These are phyloP conservation scores for Haliaeetus leucogaster DNA, from an alignment of 2,113 vertebrate genomes.

Conservation along the genomic window DNA sequence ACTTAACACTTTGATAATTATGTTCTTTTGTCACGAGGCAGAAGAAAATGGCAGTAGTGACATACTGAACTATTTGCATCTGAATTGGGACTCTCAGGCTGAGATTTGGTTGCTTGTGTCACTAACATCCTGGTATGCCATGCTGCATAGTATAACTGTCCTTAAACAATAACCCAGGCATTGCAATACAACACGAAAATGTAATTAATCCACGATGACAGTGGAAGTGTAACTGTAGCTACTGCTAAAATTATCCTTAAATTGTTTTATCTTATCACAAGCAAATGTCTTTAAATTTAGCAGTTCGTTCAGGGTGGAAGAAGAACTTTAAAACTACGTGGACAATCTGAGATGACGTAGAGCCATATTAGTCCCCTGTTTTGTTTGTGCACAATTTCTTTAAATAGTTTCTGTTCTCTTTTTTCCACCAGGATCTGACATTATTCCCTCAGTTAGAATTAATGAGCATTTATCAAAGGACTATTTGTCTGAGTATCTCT, in stretches of 20 bases:
- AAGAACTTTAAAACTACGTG: neutral
- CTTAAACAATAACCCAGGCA: neutral
- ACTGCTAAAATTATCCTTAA: neutral
- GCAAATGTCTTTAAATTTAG: neutral
- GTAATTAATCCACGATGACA: neutral
- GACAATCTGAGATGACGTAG: neutral
- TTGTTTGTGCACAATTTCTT: neutral
- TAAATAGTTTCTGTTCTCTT: neutral
- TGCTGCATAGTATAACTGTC: neutral
- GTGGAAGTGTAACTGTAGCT: neutral
- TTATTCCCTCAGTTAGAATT: neutral
- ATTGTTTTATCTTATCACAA: neutral
- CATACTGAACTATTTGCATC: neutral
- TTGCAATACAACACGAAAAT: neutral
- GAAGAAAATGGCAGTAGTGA: neutral
- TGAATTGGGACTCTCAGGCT: neutral
- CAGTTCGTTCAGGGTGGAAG: neutral
- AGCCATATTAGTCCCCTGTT: neutral
- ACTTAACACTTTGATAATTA: neutral
- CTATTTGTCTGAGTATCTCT: neutral
- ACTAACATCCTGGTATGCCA: neutral
- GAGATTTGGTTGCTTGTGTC: neutral
- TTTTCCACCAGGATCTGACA: neutral
- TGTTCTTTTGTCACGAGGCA: neutral
- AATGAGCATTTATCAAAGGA: neutral